Evolutionary conservation across 1,140 invertebrate species (phyloP), one percentile per base, ranked within the genome.

Genomic region (Gonioctena quinquepunctata): DNA sequence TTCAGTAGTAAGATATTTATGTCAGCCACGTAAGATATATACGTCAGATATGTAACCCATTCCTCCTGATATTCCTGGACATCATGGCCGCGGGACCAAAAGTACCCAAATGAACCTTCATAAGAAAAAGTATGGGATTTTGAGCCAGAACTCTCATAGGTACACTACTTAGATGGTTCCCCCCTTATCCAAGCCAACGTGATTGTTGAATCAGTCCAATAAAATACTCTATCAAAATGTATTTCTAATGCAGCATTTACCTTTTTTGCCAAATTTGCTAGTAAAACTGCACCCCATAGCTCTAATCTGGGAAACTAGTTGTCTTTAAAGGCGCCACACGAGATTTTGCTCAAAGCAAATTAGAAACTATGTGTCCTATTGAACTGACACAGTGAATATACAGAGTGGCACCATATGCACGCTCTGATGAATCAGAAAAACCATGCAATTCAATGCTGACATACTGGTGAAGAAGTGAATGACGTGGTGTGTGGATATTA

Each of bases 251-350:
- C 28, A 16, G 42, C 50, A 64, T 13, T 19, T 33, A 27, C 56
- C 7, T 25, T 50, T 27, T 67, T 22, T 16, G 27, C 49, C 21
- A 66, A 25, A 68, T 42, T 56, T 2, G 28, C 67, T 42, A 85
- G 65, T 52, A 54, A 69, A 57, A 56, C 28, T 3, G 68, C 69
- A 19, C 59, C 64, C 50, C 60, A 72, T n/a, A 76, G 33, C 49
- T 76, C 75, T 4, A 75, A 33, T 42, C 75, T 33, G 3, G 69
- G 71, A 77, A 48, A n/a, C 66, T 68, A 13, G 71, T 23, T 18
- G 48, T 33, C 54, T 75, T 70, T 2, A 85, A 54, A 26, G 85
- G 85, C 50, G 85, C 80, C 3, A 87, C 83, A 59, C 82, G 72
- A 50, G 80, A 74, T 72, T 86, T 86, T 3, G 79, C 70, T 33